Percentiles rank a stretch among this genome's conserved stretches.
Evolutionary conservation across 1,140 invertebrate genomes (phyloP).

Genomic region (Agraylea sexmaculata): DNA sequence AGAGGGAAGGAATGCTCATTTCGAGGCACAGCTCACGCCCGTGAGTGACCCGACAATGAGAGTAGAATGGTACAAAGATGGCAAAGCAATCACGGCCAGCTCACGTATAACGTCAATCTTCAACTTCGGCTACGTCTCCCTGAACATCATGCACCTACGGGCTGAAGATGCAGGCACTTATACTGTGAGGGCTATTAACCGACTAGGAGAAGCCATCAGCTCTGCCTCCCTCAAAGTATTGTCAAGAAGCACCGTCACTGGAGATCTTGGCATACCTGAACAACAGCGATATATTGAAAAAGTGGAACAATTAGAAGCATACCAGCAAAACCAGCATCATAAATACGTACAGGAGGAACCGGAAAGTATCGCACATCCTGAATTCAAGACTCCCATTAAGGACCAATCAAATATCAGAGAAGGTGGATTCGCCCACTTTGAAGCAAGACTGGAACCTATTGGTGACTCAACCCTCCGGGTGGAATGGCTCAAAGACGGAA

Average conservation of each 20-base stretch:
- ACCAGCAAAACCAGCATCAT: conserved; percentile 64
- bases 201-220: conserved; percentile 73
- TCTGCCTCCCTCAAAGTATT: conserved; percentile 66
- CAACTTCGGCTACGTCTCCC: conserved; percentile 96
- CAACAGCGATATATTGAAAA: conserved; percentile 88
- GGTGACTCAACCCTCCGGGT: conserved; percentile 85
- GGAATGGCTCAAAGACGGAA: conserved; percentile 93
- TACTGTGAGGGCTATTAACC: conserved; percentile 79
- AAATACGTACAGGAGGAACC: conserved; percentile 65
- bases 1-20: conserved; percentile 86
- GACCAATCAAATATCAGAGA: conserved; percentile 81
- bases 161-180: conserved; percentile 88
- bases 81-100: conserved; percentile 81
- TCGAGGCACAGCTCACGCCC: conserved; percentile 88
- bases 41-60: conserved; percentile 95
- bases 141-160: conserved; percentile 95
- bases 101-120: conserved; percentile 91
- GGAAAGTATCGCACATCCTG: conserved; percentile 67
- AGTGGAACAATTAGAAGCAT: conserved; percentile 86
- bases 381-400: conserved; percentile 87
- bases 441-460: conserved; percentile 85
- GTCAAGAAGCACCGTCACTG: conserved; percentile 65
- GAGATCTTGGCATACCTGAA: conserved; percentile 80
- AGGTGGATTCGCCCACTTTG: conserved; percentile 91
- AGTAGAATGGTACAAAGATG: conserved; percentile 98